A percentile compares a stretch with the other conserved stretches of the same genome.
phyloP scores from a whole-genome alignment of 2,888 invertebrate species.

The Scaptomyza cyrtandrae region DNA sequence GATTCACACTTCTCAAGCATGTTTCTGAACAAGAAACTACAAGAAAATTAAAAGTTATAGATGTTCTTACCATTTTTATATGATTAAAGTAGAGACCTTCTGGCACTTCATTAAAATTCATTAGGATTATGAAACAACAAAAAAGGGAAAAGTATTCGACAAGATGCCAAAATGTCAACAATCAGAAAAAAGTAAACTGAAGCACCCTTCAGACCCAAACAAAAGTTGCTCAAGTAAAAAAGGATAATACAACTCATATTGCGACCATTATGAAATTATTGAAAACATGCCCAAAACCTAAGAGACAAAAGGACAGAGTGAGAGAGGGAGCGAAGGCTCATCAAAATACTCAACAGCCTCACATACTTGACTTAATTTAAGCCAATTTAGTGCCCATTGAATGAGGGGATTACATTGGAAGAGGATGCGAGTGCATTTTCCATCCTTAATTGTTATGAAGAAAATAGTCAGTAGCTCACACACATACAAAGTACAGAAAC shows the following conservation, averaged over 20 bases:
- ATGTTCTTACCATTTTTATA: too few relatives aligned
- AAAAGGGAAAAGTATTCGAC: slow-evolving; percentile 38
- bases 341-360: slow-evolving; percentile 22
- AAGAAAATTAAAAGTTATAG: not conserved
- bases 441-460: slow-evolving; percentile 65
- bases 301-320: not conserved
- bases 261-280: slow-evolving; percentile 56
- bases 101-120: slow-evolving; percentile 82
- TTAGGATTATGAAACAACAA: slow-evolving; percentile 84
- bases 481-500: slow-evolving; percentile 6
- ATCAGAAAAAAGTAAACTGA: slow-evolving; percentile 30
- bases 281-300: slow-evolving; percentile 23
- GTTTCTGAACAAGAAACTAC: slow-evolving; percentile 19
- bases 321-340: slow-evolving; percentile 22
- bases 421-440: slow-evolving; percentile 52
- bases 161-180: slow-evolving; percentile 64
- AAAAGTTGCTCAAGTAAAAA: slow-evolving; percentile 42
- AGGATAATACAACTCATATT: slow-evolving; percentile 72
- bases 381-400: slow-evolving; percentile 83
- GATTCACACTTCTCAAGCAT: slow-evolving; percentile 64
- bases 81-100: slow-evolving; percentile 21
- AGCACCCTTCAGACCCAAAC: slow-evolving; percentile 45
- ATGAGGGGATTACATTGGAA: slow-evolving; percentile 57
- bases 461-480: slow-evolving; percentile 23
- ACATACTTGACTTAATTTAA: slow-evolving; percentile 85